These are phyloP conservation scores for Epinephelus moara DNA, from an alignment of 2,113 vertebrate species.

Conservation along the genomic window DNA sequence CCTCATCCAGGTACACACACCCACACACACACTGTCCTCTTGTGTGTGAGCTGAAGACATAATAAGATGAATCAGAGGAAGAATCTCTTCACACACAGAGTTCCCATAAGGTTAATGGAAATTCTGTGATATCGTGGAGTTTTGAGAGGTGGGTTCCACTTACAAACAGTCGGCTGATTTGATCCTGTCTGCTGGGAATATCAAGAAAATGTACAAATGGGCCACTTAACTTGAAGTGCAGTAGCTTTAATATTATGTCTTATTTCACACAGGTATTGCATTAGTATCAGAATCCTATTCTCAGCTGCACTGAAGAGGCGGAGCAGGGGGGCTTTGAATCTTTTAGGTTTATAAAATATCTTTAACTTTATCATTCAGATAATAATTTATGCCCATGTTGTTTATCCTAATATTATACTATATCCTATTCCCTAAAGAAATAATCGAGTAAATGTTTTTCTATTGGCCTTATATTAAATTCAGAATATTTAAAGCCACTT, in stretches of 20 bases:
- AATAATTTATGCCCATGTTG: too few species aligned
- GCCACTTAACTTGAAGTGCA: conserved; percentile 4
- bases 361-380: too few species aligned
- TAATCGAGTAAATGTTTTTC: too few species aligned
- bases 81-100: neutral
- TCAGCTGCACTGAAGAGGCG: neutral
- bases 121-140: conserved; percentile 11
- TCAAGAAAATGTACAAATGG: conserved; percentile 1
- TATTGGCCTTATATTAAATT: too few species aligned
- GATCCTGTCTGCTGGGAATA: conserved; percentile 4
- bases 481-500: too few species aligned
- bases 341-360: too few species aligned
- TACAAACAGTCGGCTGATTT: conserved; percentile 2
- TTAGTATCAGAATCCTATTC: neutral
- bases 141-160: conserved; percentile 14
- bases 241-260: conserved; percentile 5
- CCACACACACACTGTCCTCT: neutral
- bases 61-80: conserved; percentile 3
- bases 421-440: too few species aligned
- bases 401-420: too few species aligned
- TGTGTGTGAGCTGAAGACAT: neutral
- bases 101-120: conserved; percentile 2
- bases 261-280: neutral
- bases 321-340: too few species aligned
- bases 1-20: conserved; percentile 93